Conservation (phyloP, 2,888 invertebrate genomes). For the Drosophila hamatofila region DNA sequence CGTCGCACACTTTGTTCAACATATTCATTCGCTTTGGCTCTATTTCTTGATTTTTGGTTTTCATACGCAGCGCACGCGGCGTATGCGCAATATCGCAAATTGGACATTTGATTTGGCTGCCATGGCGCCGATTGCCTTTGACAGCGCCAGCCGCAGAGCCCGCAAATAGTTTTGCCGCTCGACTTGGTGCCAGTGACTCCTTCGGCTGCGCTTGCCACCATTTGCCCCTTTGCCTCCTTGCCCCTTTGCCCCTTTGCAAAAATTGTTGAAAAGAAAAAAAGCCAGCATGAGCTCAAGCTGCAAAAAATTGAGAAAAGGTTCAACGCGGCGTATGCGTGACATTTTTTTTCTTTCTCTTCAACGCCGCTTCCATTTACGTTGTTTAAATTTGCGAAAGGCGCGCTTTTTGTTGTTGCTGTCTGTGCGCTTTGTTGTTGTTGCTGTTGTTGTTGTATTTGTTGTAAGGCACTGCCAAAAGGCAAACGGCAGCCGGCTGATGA, state of each 20-base stretch:
- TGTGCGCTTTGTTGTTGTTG: slow-evolving; percentile 21
- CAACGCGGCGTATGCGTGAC: slow-evolving; percentile 65
- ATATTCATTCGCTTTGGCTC: slow-evolving; percentile 7
- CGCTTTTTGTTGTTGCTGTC: slow-evolving; percentile 24
- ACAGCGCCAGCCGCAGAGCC: slow-evolving; percentile 48
- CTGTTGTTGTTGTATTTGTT: slow-evolving; percentile 24
- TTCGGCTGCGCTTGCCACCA: slow-evolving; percentile 8
- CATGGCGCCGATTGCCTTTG: slow-evolving; percentile 60
- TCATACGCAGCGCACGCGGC: slow-evolving; percentile 40
- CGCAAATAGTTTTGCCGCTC: slow-evolving; percentile 55
- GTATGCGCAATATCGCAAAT: slow-evolving; percentile 78
- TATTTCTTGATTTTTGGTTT: slow-evolving; percentile 8
- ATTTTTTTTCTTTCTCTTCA: slow-evolving; percentile 47
- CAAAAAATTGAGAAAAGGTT: slow-evolving; percentile 57
- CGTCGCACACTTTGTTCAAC: slow-evolving; percentile 15
- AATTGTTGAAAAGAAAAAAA: slow-evolving; percentile 16
- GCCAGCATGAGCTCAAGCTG: slow-evolving; percentile 9
- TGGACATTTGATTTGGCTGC: slow-evolving; percentile 78
- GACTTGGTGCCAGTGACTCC: slow-evolving; percentile 7
- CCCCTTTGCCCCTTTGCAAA: background rate
- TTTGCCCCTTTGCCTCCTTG: background rate
- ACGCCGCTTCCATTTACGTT: slow-evolving; percentile 76
- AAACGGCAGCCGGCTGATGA: slow-evolving; percentile 70
- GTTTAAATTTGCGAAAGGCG: slow-evolving; percentile 71
- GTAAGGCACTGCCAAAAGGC: slow-evolving; percentile 72